Base-by-base conservation (phyloP, 2,797 vertebrate species). In the Caiman crocodilus region DNA sequence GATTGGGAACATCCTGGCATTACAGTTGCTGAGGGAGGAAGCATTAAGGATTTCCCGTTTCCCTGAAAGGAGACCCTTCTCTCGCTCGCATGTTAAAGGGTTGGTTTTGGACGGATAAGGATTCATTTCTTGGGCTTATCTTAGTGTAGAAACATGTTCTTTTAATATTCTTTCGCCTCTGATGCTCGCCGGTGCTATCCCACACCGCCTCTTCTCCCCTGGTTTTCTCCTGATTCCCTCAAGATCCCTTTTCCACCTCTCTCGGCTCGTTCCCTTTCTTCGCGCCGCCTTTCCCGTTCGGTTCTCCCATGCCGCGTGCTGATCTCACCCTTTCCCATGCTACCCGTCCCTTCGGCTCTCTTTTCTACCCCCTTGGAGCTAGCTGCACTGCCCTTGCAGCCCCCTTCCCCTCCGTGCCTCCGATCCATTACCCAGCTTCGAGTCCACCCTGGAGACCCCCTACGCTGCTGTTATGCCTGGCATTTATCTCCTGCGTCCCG, bases 1-100 rank as follows among this genome's bases (percentile, higher is more conserved):
- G 99, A 98, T 98, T 98, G 98, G 97, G 98, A 98, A 97, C 98
- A 98, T 98, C 97, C 97, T 88, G 97, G 98, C 97, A 98, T 98
- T 98, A 98, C 96, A 83, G 91, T 94, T 98, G 97, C 97, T 84
- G 96, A 96, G 95, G 98, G 98, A 98, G 98, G 97, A 97, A 95
- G 98, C 95, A 97, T 96, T 97, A 97, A 97, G 97, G 98, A 98
- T 98, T 98, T 97, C 97, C 97, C n/a, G 61, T 96, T 96, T 97
- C 97, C 97, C 97, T 98, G 97, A 98, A 98, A 98, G 95, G 96
- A 97, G 97, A 97, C 97, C 97, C 97, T 96, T 93, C 95, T 93
- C 92, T 30, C 67, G 1, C 96, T 90, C 58, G 87, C 92, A 95
- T 97, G 96, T 97, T 96, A 91, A 94, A 83, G 95, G 95, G 96